Evolutionary conservation across 2,797 vertebrate genomes (phyloP).

Genomic region (Hozukius guyotensis): DNA sequence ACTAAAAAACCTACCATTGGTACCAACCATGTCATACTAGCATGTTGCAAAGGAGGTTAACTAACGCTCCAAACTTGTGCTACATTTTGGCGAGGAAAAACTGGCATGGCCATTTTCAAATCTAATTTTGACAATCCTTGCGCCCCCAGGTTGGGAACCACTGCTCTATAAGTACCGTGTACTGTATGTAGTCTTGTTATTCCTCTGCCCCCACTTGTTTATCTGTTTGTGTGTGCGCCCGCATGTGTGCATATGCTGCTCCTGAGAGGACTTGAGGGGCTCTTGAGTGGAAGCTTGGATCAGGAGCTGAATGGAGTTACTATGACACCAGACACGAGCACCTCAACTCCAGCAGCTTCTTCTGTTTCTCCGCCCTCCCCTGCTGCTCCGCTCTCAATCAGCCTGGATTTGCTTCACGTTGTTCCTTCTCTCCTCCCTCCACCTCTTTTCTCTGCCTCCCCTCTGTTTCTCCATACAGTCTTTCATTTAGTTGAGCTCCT

Average conservation of each 20-base stretch:
- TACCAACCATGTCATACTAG: too few relatives aligned
- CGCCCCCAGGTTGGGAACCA: too few relatives aligned
- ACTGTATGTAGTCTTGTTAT: neutral
- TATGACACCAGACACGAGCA: constrained; percentile 82
- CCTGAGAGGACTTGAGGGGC: constrained; percentile 84
- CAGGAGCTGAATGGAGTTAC: constrained; percentile 78
- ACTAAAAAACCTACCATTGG: too few relatives aligned
- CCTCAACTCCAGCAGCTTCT: constrained; percentile 82
- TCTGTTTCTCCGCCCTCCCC: constrained; percentile 79
- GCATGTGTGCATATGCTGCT: constrained; percentile 71
- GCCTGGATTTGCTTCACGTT: constrained; percentile 51
- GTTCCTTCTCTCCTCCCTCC: constrained; percentile 18
- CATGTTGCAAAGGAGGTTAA: too few relatives aligned
- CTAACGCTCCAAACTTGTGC: too few relatives aligned
- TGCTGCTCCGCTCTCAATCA: constrained; percentile 61
- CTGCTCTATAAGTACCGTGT: too few relatives aligned
- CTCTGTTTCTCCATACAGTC: constrained; percentile 39
- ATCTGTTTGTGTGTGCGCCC: constrained; percentile 1
- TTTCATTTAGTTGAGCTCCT: constrained; percentile 55
- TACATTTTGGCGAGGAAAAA: too few relatives aligned
- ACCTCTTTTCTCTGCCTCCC: constrained; percentile 50
- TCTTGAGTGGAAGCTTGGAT: constrained; percentile 82
- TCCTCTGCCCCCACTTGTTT: neutral
- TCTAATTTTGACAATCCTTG: too few relatives aligned
- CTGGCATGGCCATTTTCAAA: too few relatives aligned